These are phyloP conservation scores for Pterocles orientalis DNA, from an alignment of 2,113 vertebrate species.

Conservation along the genomic window DNA sequence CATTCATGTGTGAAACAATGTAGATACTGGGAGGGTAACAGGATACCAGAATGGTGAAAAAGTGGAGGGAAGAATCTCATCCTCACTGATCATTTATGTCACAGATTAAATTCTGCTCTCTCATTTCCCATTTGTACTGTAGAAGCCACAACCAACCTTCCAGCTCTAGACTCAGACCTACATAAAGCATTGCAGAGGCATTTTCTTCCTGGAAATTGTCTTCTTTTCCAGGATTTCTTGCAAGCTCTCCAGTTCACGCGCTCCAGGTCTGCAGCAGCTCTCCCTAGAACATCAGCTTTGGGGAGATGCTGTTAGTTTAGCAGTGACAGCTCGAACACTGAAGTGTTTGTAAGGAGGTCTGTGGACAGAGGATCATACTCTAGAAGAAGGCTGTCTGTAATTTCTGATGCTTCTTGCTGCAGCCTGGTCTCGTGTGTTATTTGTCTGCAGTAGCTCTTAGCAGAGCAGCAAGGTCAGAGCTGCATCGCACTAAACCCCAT, in stretches of 20 bases:
- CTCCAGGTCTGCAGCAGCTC: not conserved
- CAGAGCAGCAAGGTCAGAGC: not conserved
- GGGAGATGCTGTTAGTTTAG: not conserved
- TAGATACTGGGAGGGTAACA: not conserved
- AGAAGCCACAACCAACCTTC: not conserved
- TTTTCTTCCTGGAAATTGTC: slow-evolving; percentile 26
- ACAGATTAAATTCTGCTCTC: not conserved
- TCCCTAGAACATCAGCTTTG: not conserved
- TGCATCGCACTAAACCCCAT: fast-evolving
- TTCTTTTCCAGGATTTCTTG: slow-evolving; percentile 2
- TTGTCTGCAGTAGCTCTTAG: not conserved
- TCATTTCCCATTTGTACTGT: not conserved
- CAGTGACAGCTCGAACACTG: not conserved
- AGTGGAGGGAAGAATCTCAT: not conserved
- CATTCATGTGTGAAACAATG: not conserved
- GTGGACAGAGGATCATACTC: not conserved
- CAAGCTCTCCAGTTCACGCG: not conserved
- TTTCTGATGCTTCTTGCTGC: not conserved
- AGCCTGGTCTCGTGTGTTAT: not conserved
- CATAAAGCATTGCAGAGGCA: not conserved
- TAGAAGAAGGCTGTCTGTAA: not conserved
- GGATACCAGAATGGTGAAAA: not conserved
- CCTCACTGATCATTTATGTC: not conserved
- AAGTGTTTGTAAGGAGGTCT: not conserved
- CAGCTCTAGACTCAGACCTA: not conserved